Conservation (phyloP, 2,797 vertebrate species). For the Anolis apletophallus region DNA sequence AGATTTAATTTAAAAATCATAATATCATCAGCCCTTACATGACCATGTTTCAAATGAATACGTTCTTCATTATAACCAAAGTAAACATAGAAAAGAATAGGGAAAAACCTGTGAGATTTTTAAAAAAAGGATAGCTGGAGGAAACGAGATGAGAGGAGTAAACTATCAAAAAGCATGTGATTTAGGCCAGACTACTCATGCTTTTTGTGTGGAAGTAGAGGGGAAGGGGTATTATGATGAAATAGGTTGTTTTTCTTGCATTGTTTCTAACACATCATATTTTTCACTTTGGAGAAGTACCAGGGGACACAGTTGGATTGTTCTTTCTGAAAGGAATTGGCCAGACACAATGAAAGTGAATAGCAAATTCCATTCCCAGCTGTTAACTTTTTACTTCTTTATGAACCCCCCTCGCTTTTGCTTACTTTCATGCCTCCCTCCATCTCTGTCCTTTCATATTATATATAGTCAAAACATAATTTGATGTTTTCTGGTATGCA, state of each 20-base stretch:
- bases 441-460: not conserved
- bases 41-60: not conserved
- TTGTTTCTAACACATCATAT: not conserved
- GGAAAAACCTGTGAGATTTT: not conserved
- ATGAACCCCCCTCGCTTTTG: not conserved
- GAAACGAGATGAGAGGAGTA: not conserved
- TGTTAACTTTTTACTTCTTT: constrained; percentile 4
- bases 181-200: not conserved
- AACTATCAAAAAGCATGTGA: not conserved
- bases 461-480: not conserved
- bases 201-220: not conserved
- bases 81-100: not conserved
- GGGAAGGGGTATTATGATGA: not conserved
- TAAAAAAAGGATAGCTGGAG: not conserved
- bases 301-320: not conserved
- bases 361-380: not conserved
- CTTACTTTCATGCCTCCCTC: not conserved
- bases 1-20: not conserved
- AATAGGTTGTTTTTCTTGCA: not conserved
- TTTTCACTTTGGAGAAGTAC: not conserved
- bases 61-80: not conserved
- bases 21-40: not conserved
- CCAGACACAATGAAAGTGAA: constrained; percentile 9
- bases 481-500: not conserved
- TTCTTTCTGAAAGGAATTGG: constrained; percentile 3